These are phyloP conservation scores for Pygocentrus nattereri DNA, from an alignment of 2,797 vertebrate genomes.

Conservation along the genomic window DNA sequence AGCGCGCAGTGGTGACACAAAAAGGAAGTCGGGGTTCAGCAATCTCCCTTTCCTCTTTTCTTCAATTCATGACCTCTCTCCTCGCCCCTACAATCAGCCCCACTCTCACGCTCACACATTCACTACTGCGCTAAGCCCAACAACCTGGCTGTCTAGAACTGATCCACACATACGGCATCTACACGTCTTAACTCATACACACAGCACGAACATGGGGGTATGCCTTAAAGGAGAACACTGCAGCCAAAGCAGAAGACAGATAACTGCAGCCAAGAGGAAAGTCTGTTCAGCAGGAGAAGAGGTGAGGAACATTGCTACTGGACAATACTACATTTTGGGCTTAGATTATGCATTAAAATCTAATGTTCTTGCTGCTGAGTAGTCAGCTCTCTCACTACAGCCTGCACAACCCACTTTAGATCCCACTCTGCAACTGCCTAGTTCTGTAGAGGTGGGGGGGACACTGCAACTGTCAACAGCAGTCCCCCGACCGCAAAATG, in stretches of 20 bases:
- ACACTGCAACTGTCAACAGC: background rate
- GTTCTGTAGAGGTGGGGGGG: background rate
- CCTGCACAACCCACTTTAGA: background rate
- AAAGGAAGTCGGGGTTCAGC: conserved; percentile 65
- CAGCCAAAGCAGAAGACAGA: background rate
- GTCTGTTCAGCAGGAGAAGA: background rate
- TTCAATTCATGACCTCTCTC: conserved; percentile 64
- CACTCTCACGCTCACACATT: conserved; percentile 30
- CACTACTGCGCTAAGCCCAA: background rate
- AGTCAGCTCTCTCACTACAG: background rate
- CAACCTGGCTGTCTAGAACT: background rate
- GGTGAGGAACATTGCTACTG: background rate
- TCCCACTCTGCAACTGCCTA: background rate
- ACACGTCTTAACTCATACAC: background rate
- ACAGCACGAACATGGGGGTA: background rate
- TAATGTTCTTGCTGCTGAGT: background rate
- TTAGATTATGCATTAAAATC: background rate
- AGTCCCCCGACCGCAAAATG: background rate
- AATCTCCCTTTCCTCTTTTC: conserved; percentile 70
- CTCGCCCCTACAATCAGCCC: conserved; percentile 54
- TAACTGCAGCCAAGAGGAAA: background rate
- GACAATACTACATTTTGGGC: background rate
- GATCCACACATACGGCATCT: background rate
- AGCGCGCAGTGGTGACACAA: conserved; percentile 52
- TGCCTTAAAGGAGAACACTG: background rate